A percentile compares a stretch with the other conserved stretches of the same genome.
These are phyloP conservation scores for Ostrea edulis DNA, from an alignment of 1,140 invertebrate genomes.

Conservation along the genomic window DNA sequence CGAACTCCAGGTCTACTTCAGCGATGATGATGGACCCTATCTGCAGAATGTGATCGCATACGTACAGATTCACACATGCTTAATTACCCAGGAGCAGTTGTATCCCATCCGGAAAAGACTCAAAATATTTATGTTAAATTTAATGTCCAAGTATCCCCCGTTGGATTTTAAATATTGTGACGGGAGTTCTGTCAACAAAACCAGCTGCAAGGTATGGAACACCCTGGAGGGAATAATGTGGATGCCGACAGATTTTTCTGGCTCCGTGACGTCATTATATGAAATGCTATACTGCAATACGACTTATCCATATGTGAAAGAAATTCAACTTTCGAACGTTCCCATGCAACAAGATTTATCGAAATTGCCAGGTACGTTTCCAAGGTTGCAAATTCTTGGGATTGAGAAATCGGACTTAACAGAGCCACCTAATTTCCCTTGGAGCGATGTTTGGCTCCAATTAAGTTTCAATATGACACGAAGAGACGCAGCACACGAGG, in stretches of 20 bases:
- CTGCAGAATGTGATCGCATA: slow-evolving; percentile 1
- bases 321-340: slow-evolving; percentile 56
- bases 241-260: not conserved
- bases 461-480: slow-evolving; percentile 60
- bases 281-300: slow-evolving; percentile 43
- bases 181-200: not conserved
- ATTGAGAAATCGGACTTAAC: slow-evolving; percentile 61
- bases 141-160: not conserved
- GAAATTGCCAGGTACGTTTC: slow-evolving; percentile 54
- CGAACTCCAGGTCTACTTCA: not conserved
- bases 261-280: not conserved
- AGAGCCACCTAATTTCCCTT: slow-evolving; percentile 61
- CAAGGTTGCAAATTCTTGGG: slow-evolving; percentile 63
- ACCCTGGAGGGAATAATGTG: not conserved
- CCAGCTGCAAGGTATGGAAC: not conserved
- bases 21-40: not conserved
- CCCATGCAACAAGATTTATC: slow-evolving; percentile 51
- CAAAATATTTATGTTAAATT: not conserved
- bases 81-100: not conserved
- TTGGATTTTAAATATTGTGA: not conserved
- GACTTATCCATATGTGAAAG: slow-evolving; percentile 46
- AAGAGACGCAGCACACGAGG: slow-evolving; percentile 55
- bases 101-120: not conserved
- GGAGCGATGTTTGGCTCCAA: slow-evolving; percentile 43
- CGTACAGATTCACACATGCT: not conserved